Conservation (phyloP, 1,140 invertebrate species). For the Andricus grossulariae region DNA sequence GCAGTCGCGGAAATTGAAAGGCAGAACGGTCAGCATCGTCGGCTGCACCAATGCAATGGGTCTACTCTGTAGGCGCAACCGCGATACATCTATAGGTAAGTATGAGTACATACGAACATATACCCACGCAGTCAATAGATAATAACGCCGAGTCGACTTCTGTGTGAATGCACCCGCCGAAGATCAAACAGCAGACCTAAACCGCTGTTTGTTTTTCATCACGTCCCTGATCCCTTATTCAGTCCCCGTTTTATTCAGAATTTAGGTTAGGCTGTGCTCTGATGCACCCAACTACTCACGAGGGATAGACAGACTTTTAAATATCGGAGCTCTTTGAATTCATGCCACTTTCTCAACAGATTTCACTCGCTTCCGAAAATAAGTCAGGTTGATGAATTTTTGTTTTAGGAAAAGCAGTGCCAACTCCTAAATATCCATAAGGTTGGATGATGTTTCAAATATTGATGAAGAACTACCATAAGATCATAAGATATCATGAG, state of each 20-base stretch:
- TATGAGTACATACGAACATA: background rate
- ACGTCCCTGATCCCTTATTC: conserved; percentile 75
- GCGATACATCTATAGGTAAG: background rate
- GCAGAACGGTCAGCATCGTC: conserved; percentile 53
- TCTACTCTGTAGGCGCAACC: background rate
- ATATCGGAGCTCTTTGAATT: background rate
- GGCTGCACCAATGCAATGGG: conserved; percentile 50
- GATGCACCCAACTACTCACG: conserved; percentile 35
- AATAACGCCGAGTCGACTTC: conserved; percentile 64
- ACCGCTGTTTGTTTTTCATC: conserved; percentile 77
- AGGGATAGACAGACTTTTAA: conserved; percentile 8
- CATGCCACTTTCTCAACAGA: background rate
- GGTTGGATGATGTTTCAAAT: too few species aligned
- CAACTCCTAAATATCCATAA: too few species aligned
- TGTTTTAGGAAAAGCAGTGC: too few species aligned
- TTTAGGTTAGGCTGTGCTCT: conserved; percentile 70
- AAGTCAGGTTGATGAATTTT: too few species aligned
- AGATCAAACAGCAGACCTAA: conserved; percentile 77
- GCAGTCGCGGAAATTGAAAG: conserved; percentile 58
- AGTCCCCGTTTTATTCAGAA: conserved; percentile 74
- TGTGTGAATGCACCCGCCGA: conserved; percentile 72
- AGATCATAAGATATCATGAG: too few species aligned
- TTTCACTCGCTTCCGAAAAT: too few species aligned
- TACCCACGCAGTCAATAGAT: conserved; percentile 60
- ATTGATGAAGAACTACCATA: too few species aligned